These are phyloP conservation scores for Pitta sordida DNA, from an alignment of 2,113 vertebrate genomes.

Conservation along the genomic window DNA sequence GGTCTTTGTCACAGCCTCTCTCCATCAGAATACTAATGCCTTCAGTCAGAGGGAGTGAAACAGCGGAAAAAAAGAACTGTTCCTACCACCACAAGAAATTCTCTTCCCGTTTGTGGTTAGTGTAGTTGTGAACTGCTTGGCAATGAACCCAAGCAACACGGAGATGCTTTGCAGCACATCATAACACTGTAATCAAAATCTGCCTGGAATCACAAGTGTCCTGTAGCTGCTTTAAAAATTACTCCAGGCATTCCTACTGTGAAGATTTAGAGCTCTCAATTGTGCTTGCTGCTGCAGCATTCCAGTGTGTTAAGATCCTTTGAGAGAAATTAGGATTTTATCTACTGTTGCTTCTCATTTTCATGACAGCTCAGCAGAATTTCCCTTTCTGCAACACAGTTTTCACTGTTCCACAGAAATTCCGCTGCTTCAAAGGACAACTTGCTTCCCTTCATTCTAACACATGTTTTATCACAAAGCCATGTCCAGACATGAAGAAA, in stretches of 20 bases:
- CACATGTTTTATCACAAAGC: background rate
- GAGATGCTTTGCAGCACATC: background rate
- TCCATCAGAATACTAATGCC: constrained; percentile 60
- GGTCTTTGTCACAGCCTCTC: constrained; percentile 66
- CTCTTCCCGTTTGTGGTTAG: background rate
- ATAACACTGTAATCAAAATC: background rate
- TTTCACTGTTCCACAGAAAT: background rate
- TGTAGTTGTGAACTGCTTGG: background rate
- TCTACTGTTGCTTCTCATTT: background rate
- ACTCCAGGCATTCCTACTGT: background rate
- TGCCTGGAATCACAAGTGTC: background rate
- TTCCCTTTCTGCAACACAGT: background rate
- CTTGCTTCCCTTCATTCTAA: background rate
- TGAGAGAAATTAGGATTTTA: background rate
- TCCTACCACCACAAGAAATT: background rate
- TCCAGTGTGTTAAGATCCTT: background rate
- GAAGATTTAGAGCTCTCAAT: background rate
- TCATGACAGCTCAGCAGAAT: background rate
- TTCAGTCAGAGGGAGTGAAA: background rate
- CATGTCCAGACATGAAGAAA: background rate
- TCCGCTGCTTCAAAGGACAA: background rate
- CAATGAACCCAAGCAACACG: background rate
- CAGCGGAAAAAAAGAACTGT: background rate
- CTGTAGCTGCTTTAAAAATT: background rate
- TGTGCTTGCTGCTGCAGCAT: background rate